Conservation (phyloP, 2,888 invertebrate species). For the Smittia aterrima region DNA sequence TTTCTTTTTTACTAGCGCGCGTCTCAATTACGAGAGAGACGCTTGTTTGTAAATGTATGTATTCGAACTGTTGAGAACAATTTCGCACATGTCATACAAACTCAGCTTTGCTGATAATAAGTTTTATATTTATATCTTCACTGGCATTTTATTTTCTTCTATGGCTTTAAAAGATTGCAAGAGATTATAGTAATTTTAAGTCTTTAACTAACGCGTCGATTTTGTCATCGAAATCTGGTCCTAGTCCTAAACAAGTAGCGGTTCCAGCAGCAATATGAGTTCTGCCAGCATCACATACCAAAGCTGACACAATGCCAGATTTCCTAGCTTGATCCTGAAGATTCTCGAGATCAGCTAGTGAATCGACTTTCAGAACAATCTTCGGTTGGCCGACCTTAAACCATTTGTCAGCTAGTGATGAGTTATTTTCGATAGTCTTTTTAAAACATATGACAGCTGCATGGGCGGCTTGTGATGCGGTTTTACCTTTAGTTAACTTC, state of each 20-base stretch:
- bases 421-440: constrained; percentile 52
- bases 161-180: no score
- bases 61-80: no score
- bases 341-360: constrained; percentile 55
- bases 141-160: no score
- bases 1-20: no score
- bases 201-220: constrained; percentile 64
- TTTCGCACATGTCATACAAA: no score
- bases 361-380: constrained; percentile 65
- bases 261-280: constrained; percentile 70
- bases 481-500: constrained; percentile 74
- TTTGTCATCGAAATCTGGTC: constrained; percentile 61
- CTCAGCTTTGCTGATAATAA: no score
- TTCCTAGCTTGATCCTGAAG: constrained; percentile 57
- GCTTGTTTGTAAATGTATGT: no score
- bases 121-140: no score
- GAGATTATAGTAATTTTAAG: constrained; percentile 63
- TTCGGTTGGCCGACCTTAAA: constrained; percentile 68
- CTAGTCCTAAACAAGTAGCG: constrained; percentile 70
- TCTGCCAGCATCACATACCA: constrained; percentile 71
- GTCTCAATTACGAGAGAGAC: no score
- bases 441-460: constrained; percentile 71
- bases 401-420: constrained; percentile 62
- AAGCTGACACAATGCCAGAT: constrained; percentile 56
- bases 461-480: constrained; percentile 77